Percentiles rank a stretch among this genome's conserved stretches.
These are phyloP conservation scores for Heterohyrax brucei DNA, from an alignment of 2,797 vertebrate genomes.

Conservation along the genomic window DNA sequence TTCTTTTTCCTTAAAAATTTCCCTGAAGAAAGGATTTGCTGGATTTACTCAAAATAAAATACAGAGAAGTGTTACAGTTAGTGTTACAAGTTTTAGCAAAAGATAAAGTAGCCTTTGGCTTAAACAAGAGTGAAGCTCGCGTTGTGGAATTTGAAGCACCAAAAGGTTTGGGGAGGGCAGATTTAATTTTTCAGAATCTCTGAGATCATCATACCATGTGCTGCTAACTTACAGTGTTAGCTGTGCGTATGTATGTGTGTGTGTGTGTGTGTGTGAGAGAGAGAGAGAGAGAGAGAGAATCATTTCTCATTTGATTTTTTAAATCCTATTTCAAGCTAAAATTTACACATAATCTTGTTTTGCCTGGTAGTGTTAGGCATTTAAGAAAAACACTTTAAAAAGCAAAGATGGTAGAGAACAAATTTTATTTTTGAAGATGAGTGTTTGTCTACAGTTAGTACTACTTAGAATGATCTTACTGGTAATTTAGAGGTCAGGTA, in stretches of 20 bases:
- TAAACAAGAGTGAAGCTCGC: slow-evolving; percentile 47
- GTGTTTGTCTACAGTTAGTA: slow-evolving; percentile 39
- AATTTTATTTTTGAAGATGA: slow-evolving; percentile 40
- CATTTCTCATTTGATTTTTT: slow-evolving; percentile 56
- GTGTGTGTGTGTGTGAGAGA: neutral
- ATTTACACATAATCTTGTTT: slow-evolving; percentile 44
- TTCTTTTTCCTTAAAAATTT: slow-evolving; percentile 35
- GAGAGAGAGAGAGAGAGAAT: neutral
- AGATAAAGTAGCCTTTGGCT: neutral
- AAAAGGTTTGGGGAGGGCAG: neutral
- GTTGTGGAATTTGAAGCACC: slow-evolving; percentile 31
- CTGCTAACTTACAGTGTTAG: slow-evolving; percentile 30
- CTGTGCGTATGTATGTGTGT: neutral
- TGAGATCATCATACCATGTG: neutral
- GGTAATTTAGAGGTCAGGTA: neutral
- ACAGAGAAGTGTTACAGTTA: slow-evolving; percentile 44
- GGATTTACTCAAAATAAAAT: slow-evolving; percentile 57
- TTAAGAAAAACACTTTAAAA: slow-evolving; percentile 41
- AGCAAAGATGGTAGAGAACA: slow-evolving; percentile 27
- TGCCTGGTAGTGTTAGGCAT: slow-evolving; percentile 27
- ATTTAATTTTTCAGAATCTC: slow-evolving; percentile 52
- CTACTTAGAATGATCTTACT: slow-evolving; percentile 6
- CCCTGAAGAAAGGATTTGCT: slow-evolving; percentile 25
- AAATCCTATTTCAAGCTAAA: slow-evolving; percentile 60
- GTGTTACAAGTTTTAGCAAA: slow-evolving; percentile 44